phyloP scores from a whole-genome alignment of 2,797 vertebrate species.

The Clarias platycephalus region DNA sequence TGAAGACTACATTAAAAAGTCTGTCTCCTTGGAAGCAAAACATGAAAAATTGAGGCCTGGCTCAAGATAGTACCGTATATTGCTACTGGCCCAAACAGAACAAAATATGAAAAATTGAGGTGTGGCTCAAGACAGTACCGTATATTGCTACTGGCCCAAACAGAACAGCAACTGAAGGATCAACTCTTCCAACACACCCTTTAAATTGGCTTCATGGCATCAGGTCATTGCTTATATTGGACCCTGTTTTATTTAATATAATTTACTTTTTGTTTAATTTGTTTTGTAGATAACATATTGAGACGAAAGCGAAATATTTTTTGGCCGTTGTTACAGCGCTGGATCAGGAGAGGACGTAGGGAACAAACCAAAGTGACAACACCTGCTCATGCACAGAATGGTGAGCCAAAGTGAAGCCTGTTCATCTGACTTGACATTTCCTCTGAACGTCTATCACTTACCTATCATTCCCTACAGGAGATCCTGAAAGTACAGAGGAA shows the following conservation, averaged over 20 bases:
- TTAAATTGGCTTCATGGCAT: too few species aligned
- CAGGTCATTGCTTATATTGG: too few species aligned
- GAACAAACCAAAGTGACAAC: conserved; percentile 51
- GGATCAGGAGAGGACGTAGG: conserved; percentile 56
- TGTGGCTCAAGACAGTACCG: too few species aligned
- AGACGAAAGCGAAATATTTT: conserved; percentile 54
- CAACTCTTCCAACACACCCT: too few species aligned
- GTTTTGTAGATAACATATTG: conserved; percentile 66
- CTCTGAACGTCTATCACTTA: background rate
- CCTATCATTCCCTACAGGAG: conserved; percentile 57
- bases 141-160: too few species aligned
- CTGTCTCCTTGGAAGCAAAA: too few species aligned
- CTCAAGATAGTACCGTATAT: too few species aligned
- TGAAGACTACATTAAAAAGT: too few species aligned
- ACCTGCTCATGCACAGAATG: conserved; percentile 57
- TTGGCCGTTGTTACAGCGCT: conserved; percentile 66
- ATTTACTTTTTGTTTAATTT: conserved; percentile 52
- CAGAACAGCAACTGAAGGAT: too few species aligned
- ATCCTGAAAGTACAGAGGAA: conserved; percentile 63
- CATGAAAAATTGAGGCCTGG: too few species aligned
- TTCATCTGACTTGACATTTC: background rate
- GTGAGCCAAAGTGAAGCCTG: conserved; percentile 47
- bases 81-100: too few species aligned
- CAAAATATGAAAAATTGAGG: too few species aligned
- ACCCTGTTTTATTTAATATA: background rate